Evolutionary conservation across 1,140 invertebrate species (phyloP).

Genomic region (Drosophila lacteicornis): DNA sequence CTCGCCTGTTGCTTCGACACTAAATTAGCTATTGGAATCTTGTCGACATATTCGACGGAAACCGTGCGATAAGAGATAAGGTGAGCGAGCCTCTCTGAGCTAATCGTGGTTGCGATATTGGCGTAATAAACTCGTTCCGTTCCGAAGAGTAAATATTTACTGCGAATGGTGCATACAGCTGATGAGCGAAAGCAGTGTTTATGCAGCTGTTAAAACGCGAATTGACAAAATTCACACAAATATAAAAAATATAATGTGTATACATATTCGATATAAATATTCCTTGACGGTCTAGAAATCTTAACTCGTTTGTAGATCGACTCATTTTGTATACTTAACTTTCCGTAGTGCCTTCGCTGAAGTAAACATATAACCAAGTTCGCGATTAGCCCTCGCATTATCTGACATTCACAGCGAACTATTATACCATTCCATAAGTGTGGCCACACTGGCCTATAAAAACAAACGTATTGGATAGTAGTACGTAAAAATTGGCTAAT

Average conservation of each 20-base stretch:
- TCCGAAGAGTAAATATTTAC: constrained; percentile 57
- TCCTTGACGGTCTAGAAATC: neutral
- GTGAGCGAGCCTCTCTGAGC: constrained; percentile 49
- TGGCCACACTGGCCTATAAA: neutral
- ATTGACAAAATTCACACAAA: neutral
- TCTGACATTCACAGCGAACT: neutral
- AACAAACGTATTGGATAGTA: neutral
- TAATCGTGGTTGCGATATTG: constrained; percentile 9
- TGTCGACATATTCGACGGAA: constrained; percentile 44
- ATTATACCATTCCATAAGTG: neutral
- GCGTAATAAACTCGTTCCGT: constrained; percentile 40
- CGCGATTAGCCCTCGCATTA: neutral
- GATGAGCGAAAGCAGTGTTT: constrained; percentile 15
- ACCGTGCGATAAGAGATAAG: constrained; percentile 70
- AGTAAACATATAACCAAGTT: neutral
- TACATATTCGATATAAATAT: too few species aligned
- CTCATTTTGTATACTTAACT: neutral
- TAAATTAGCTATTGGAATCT: constrained; percentile 48
- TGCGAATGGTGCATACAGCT: constrained; percentile 33
- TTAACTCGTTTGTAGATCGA: too few species aligned
- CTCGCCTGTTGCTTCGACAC: constrained; percentile 26
- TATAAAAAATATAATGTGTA: neutral
- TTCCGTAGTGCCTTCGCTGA: neutral
- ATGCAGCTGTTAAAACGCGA: constrained; percentile 20
- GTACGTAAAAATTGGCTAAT: neutral